Evolutionary conservation across 2,888 invertebrate genomes (phyloP).

Genomic region (Drosophila infuscata): DNA sequence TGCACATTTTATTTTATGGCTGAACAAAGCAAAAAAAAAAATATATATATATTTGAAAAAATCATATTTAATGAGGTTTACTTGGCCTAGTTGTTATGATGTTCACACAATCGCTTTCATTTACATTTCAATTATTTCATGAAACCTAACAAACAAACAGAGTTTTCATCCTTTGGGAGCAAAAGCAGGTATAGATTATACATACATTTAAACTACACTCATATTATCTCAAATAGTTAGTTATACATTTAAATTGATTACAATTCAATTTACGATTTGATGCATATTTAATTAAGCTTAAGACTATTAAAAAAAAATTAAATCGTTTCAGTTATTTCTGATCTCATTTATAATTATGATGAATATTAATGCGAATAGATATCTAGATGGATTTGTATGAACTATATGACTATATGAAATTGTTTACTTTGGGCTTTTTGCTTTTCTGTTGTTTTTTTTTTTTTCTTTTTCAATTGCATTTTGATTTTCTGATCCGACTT

Average conservation of each 20-base stretch:
- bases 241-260: conserved; percentile 12
- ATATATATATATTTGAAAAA: neutral
- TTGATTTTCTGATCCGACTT: conserved; percentile 11
- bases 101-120: conserved; percentile 30
- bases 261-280: conserved; percentile 16
- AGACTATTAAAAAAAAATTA: neutral
- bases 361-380: conserved; percentile 10
- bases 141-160: conserved; percentile 53
- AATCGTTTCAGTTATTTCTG: conserved; percentile 17
- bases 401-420: conserved; percentile 42
- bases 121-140: conserved; percentile 66
- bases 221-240: conserved; percentile 1
- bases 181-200: conserved; percentile 26
- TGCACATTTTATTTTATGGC: neutral
- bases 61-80: neutral
- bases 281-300: conserved; percentile 43
- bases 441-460: neutral
- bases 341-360: conserved; percentile 13
- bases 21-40: neutral
- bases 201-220: conserved; percentile 6
- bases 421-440: conserved; percentile 44
- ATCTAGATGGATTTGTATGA: conserved; percentile 11
- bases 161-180: conserved; percentile 27
- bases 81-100: neutral
- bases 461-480: conserved; percentile 8